A percentile compares a stretch with the other conserved stretches of the same genome.
phyloP scores from a whole-genome alignment of 2,113 vertebrate genomes.

The Leucoraja erinaceus region DNA sequence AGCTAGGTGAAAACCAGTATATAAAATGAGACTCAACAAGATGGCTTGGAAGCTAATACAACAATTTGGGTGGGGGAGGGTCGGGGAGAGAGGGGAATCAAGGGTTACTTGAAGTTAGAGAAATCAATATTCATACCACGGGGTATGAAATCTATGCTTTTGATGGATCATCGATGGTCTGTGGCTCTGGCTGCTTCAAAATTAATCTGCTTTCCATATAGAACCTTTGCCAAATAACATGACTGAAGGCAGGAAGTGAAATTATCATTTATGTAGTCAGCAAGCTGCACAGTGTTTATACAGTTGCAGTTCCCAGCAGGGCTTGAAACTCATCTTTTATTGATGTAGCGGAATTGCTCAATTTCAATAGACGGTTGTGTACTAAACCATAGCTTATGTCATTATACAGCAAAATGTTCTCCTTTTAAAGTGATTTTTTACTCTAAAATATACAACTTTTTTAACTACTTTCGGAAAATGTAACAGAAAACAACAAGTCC shows the following conservation, averaged over 20 bases:
- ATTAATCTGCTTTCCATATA: background rate
- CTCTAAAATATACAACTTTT: background rate
- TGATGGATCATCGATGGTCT: background rate
- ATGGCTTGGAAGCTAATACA: no score
- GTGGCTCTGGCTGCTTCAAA: background rate
- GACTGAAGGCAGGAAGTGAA: background rate
- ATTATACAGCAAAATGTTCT: no score
- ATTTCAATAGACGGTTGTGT: background rate
- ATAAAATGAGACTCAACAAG: no score
- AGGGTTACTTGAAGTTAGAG: no score
- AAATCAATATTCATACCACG: no score
- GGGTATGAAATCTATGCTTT: background rate
- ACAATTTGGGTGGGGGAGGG: no score
- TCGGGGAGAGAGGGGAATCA: no score
- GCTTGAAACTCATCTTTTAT: background rate
- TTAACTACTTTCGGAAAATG: background rate
- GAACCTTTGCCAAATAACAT: background rate
- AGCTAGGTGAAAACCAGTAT: no score
- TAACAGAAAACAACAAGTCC: background rate
- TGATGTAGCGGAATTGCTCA: background rate
- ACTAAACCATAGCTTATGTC: background rate
- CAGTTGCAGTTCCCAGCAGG: background rate
- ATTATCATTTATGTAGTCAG: background rate
- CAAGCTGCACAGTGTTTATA: background rate
- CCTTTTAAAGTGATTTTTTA: background rate